Percentiles rank a stretch among this genome's conserved stretches.
Evolutionary conservation across 1,140 invertebrate genomes (phyloP).

Genomic region (Holotrichia oblita): DNA sequence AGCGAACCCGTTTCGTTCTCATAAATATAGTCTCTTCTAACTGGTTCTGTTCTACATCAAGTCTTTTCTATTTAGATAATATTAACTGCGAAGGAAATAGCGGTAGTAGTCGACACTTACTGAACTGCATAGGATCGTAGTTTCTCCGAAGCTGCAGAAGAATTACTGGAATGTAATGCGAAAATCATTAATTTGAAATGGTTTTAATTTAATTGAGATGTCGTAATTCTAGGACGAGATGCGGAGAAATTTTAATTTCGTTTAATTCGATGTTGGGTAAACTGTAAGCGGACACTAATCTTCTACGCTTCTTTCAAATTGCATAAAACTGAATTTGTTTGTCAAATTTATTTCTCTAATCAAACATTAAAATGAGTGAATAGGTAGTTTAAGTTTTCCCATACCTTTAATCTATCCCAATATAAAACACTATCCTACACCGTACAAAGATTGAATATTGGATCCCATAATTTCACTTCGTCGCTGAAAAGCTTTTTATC

Average conservation of each 20-base stretch:
- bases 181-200: background rate
- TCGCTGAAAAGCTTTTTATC: no score
- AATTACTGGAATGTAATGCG: background rate
- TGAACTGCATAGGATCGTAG: background rate
- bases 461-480: no score
- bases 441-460: no score
- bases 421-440: no score
- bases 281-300: no score
- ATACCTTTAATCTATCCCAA: no score
- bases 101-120: background rate
- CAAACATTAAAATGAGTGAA: no score
- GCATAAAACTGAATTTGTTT: no score
- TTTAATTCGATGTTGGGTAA: background rate
- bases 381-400: no score
- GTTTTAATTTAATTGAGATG: background rate
- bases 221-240: background rate
- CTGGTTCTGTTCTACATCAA: background rate
- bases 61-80: slow-evolving; percentile 11
- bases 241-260: background rate
- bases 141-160: background rate
- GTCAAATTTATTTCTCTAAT: no score
- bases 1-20: background rate
- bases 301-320: no score
- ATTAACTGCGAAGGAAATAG: no score
- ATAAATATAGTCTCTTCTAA: background rate